Evolutionary conservation across 2,113 vertebrate genomes (phyloP).

Genomic region (Corvus hawaiiensis): DNA sequence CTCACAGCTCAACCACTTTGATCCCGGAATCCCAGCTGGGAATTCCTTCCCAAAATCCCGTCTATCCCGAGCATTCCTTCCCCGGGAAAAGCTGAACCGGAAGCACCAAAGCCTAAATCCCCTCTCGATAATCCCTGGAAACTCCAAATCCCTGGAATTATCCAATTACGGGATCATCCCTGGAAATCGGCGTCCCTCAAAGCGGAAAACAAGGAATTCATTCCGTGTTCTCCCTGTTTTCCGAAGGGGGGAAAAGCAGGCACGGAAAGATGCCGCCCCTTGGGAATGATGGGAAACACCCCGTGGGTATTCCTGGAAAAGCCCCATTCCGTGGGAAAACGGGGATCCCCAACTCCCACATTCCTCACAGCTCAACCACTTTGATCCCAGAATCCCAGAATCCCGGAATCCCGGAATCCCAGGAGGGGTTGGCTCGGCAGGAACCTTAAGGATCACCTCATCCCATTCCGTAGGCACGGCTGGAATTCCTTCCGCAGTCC

Average conservation of each 20-base stretch:
- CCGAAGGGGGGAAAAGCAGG: neutral
- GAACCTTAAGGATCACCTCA: no score
- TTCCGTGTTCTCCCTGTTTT: neutral
- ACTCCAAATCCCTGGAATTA: neutral
- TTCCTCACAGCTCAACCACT: no score
- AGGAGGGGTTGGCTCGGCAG: no score
- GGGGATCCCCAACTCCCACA: no score
- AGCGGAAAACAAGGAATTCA: neutral
- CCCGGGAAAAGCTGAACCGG: neutral
- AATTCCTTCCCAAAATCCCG: neutral
- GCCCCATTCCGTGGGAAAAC: no score
- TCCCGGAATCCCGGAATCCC: neutral
- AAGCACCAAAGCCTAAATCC: neutral
- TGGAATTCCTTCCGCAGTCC: no score
- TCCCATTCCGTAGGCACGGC: no score
- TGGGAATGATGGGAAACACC: neutral
- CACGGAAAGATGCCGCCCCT: neutral
- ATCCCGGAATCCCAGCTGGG: neutral
- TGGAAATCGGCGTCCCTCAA: neutral
- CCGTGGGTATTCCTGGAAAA: no score
- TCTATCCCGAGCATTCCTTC: neutral
- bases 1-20: neutral
- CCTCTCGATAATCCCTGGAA: neutral
- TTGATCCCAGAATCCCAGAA: no score
- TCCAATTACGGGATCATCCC: neutral